Evolutionary conservation across 2,113 vertebrate species (phyloP), one percentile per base, ranked within the genome.

Genomic region (Sardina pilchardus): DNA sequence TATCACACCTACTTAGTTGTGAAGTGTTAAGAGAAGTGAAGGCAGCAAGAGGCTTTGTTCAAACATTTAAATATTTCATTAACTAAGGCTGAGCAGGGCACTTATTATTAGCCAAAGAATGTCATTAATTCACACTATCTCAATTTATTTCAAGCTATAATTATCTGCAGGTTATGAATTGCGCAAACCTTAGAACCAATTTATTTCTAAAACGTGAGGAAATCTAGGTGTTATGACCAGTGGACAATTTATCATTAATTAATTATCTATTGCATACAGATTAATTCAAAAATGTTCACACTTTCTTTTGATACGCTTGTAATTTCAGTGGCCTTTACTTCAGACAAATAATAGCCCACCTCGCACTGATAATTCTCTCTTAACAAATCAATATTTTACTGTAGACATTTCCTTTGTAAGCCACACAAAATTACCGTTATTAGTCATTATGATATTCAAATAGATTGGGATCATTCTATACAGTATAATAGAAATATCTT

Each of bases 281-380:
- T 78, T 78, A 36, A 30, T 17, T 34, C 71, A 78, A 36, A 17
- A 10, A 78, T 90, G 87, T 89, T 89, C 86, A 89, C 89, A 86
- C 30, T 36, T 36, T 36, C 30, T 16, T 36, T 16, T 14, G 14
- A 16, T 16, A 34, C 17, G 34, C 63, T 67, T 78, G 71, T 16
- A 36, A 17, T 78, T 78, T 78, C 17, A 17, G 9, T 14, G 12
- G 4, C 17, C 34, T 78, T 34, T 36, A 39, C 30, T 36, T 78
- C 12, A 36, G 30, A 78, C 30, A 10, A 30, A 67, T n/a, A 26
- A 26, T 67, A 30, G n/a, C 16, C 30, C 34, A 36, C 4, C 26
- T 71, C 39, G 30, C 26, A 17, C 71, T 78, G 71, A 78, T 67
- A 67, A 30, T 75, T 30, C 10, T 75, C 67, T 75, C 14, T 34